Percentiles rank a stretch among this genome's conserved stretches.
phyloP scores from a whole-genome alignment of 1,140 invertebrate genomes.

The Euborellia annulipes region DNA sequence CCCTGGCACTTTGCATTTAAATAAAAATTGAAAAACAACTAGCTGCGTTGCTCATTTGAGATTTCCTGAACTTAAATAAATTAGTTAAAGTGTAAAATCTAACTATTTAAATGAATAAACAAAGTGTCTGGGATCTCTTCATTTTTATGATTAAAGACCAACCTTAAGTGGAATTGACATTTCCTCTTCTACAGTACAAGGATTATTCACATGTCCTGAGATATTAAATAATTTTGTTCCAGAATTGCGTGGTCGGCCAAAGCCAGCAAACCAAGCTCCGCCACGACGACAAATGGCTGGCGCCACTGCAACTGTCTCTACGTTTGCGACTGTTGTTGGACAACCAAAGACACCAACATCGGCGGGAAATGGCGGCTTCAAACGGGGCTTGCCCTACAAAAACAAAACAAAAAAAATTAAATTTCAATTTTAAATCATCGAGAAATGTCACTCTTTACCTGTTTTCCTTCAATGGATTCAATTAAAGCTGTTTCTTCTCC shows the following conservation, averaged over 20 bases:
- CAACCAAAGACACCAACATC: slow-evolving; percentile 97
- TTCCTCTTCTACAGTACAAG: slow-evolving; percentile 98
- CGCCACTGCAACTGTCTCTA: slow-evolving; percentile 96
- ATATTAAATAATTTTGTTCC: slow-evolving; percentile 98
- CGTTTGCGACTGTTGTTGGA: slow-evolving; percentile 95
- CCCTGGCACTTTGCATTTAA: too few relatives aligned
- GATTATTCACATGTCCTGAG: slow-evolving; percentile 95
- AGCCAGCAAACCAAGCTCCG: slow-evolving; percentile 92
- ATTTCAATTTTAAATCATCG: too few relatives aligned
- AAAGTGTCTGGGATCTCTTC: too few relatives aligned
- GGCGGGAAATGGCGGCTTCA: slow-evolving; percentile 99
- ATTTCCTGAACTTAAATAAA: too few relatives aligned
- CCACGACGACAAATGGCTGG: slow-evolving; percentile 92
- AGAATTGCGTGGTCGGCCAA: slow-evolving; percentile 88
- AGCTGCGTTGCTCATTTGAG: too few relatives aligned
- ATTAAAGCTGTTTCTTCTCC: slow-evolving; percentile 98
- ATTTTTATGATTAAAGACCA: too few relatives aligned
- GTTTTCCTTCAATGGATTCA: slow-evolving; percentile 96
- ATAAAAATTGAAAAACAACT: too few relatives aligned
- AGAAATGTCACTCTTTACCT: too few relatives aligned
- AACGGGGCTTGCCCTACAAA: slow-evolving; percentile 90
- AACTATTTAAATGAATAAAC: too few relatives aligned
- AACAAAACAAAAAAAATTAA: too few relatives aligned
- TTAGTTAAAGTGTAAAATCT: too few relatives aligned
- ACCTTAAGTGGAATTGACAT: slow-evolving; percentile 96